Percentiles rank a stretch among this genome's conserved stretches.
phyloP scores from a whole-genome alignment of 2,113 vertebrate species.

The Meriones unguiculatus region DNA sequence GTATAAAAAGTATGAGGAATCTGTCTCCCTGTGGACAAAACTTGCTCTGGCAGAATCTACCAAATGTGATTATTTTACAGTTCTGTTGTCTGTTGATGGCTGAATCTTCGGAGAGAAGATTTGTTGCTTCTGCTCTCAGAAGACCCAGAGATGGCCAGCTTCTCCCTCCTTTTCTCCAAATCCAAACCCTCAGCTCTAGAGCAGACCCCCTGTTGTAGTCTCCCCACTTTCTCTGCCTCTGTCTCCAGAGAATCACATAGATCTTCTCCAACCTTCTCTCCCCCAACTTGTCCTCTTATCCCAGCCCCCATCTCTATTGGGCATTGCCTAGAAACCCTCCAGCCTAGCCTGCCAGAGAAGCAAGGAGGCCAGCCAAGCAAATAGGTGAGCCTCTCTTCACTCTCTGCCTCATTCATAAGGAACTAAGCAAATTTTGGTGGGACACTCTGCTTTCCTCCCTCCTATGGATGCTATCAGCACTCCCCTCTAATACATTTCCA shows the following conservation, averaged over 20 bases:
- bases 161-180: neutral
- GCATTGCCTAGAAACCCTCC: neutral
- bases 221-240: neutral
- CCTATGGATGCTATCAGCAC: neutral
- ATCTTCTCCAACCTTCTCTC: neutral
- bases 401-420: neutral
- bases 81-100: neutral
- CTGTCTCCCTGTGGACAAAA: neutral
- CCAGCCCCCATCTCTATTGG: neutral
- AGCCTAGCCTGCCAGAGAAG: neutral
- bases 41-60: neutral
- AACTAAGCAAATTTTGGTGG: neutral
- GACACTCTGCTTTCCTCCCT: neutral
- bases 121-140: neutral
- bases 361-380: neutral
- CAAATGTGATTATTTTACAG: neutral
- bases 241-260: neutral
- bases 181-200: neutral
- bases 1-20: neutral
- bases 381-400: neutral
- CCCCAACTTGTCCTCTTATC: neutral
- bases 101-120: neutral
- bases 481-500: no score
- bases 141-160: neutral
- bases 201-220: neutral